phyloP scores from a whole-genome alignment of 2,888 invertebrate species.

The Diploptera punctata region DNA sequence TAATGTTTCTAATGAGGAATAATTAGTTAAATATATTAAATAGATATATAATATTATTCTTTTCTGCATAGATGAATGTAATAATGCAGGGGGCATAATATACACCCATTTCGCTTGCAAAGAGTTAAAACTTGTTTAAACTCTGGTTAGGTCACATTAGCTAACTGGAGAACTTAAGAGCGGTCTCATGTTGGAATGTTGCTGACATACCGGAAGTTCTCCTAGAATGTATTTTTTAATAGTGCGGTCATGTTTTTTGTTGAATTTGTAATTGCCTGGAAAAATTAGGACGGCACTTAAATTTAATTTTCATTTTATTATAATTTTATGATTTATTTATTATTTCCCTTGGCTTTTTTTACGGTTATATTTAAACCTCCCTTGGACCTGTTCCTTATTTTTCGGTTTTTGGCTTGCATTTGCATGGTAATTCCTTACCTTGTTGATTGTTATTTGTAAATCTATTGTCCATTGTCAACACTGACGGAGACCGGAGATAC shows the following conservation, averaged over 20 bases:
- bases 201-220: slow-evolving; percentile 44
- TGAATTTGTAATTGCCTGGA: slow-evolving; percentile 44
- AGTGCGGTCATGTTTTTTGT: slow-evolving; percentile 44
- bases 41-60: no score
- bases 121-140: no score
- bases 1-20: no score
- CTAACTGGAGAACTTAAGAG: no score
- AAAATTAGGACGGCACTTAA: slow-evolving; percentile 43
- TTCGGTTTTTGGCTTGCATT: slow-evolving; percentile 37
- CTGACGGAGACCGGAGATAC: not conserved
- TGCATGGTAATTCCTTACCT: slow-evolving; percentile 25
- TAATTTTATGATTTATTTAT: slow-evolving; percentile 27
- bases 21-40: no score
- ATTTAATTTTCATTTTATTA: slow-evolving; percentile 21
- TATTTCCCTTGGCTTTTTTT: slow-evolving; percentile 31
- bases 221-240: slow-evolving; percentile 38
- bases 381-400: slow-evolving; percentile 17
- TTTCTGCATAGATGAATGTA: no score
- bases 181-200: no score
- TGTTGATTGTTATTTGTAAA: slow-evolving; percentile 28
- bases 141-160: no score
- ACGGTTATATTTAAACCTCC: not conserved
- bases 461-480: not conserved
- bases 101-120: no score
- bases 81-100: no score